Evolutionary conservation across 2,113 vertebrate species (phyloP), one percentile per base, ranked within the genome.

Genomic region (Sceloporus tristichus): DNA sequence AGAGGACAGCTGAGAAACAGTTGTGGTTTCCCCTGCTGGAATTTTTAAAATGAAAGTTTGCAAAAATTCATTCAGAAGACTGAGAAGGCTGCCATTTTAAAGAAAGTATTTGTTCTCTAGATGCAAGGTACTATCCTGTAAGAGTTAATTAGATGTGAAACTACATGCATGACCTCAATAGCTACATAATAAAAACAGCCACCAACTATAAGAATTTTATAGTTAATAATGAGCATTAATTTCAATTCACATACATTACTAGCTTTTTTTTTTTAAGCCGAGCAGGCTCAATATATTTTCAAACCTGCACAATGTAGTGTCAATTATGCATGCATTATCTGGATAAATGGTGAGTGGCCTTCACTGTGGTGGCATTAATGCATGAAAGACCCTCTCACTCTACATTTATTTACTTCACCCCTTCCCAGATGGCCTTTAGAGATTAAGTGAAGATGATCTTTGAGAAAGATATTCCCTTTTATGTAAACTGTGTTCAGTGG

Each of bases 41-140:
- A 91, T 94, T 62, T 96, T 96, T 85, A 96, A 96, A 92, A 59
- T n/a, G 84, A 83, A 98, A 97, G 85, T 96, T 93, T 79, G 77
- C 9, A 92, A 94, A 86, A 93, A 92, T 84, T 95, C 92, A 90
- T 93, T 74, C 91, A 94, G 71, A 85, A 83, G 79, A 87, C 95
- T 73, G 94, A 84, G 95, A 97, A 91, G 96, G 66, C 84, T 92
- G 0, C 75, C 71, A 4, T 92, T 95, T 82, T 96, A 90, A 89
- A 94, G 90, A 88, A 91, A 85, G 0, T 74, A 76, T 66, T 27
- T 56, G 25, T 54, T 29, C 79, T 87, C 53, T 34, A 80, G 78
- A 62, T 34, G 34, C 48, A 73, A 81, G 25, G 16, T 29, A 59
- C 9, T 42, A 11, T 42, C 74, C 68, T 81, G 53, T 59, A 59